Evolutionary conservation across 2,888 invertebrate species (phyloP).

Genomic region (Drosophila greeni): DNA sequence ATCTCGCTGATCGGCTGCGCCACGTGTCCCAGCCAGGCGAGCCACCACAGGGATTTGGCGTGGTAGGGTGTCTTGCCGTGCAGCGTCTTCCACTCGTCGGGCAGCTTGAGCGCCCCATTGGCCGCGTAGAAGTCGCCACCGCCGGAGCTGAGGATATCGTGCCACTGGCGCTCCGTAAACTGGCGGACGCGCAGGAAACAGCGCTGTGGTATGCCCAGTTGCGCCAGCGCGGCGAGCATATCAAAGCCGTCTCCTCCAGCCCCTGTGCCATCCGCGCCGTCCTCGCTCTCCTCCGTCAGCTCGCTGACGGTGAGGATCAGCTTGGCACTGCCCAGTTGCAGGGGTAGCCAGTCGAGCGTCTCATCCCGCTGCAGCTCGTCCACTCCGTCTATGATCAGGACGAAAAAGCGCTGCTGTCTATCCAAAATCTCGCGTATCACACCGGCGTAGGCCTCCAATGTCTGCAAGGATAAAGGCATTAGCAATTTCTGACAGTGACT

Average conservation of each 20-base stretch:
- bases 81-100: slow-evolving; percentile 74
- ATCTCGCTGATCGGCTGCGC: slow-evolving; percentile 81
- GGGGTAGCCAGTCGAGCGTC: slow-evolving; percentile 87
- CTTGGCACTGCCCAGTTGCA: slow-evolving; percentile 85
- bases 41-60: slow-evolving; percentile 81
- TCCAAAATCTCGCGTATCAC: slow-evolving; percentile 79
- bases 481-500: not conserved
- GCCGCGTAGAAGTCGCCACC: slow-evolving; percentile 77
- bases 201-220: slow-evolving; percentile 70
- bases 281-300: slow-evolving; percentile 48
- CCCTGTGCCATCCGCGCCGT: slow-evolving; percentile 25
- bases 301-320: slow-evolving; percentile 83
- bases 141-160: slow-evolving; percentile 76
- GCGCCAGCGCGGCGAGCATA: slow-evolving; percentile 68
- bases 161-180: slow-evolving; percentile 77
- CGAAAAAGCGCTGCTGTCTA: slow-evolving; percentile 80
- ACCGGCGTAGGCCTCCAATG: slow-evolving; percentile 85
- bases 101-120: slow-evolving; percentile 76
- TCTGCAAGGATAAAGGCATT: slow-evolving; percentile 79
- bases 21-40: slow-evolving; percentile 82
- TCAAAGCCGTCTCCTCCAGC: slow-evolving; percentile 50
- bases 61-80: slow-evolving; percentile 77
- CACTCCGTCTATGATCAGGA: slow-evolving; percentile 88
- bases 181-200: slow-evolving; percentile 75
- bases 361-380: slow-evolving; percentile 80